Evolutionary conservation across 2,888 invertebrate species (phyloP).

Genomic region (Morpho deidamia): DNA sequence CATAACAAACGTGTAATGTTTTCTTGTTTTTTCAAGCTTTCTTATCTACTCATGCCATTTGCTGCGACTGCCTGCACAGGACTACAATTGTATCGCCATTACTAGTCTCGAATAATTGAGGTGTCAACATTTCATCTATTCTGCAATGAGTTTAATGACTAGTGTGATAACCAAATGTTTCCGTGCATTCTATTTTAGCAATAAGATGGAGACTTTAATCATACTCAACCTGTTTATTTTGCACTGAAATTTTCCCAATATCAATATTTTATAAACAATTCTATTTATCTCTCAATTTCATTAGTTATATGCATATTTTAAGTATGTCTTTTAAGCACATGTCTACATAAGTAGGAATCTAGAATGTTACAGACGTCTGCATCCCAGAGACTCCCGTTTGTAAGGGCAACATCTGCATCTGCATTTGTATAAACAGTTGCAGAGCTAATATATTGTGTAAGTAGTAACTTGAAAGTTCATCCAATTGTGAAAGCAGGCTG

Average conservation of each 20-base stretch:
- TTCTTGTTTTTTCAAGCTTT: constrained; percentile 9
- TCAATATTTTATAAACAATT: background rate
- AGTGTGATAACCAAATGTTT: no score
- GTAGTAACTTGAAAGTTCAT: constrained; percentile 20
- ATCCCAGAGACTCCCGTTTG: constrained; percentile 21
- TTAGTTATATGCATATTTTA: constrained; percentile 5
- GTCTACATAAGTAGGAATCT: constrained; percentile 24
- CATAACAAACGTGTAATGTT: constrained; percentile 6
- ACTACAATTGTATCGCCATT: background rate
- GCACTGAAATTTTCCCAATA: background rate
- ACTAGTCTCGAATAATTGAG: background rate
- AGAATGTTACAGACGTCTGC: constrained; percentile 23
- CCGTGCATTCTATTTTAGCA: background rate
- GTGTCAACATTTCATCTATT: background rate
- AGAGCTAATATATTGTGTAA: constrained; percentile 22
- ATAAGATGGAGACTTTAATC: background rate
- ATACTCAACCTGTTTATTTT: background rate
- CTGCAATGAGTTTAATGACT: background rate
- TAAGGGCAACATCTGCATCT: constrained; percentile 22
- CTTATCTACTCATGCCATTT: constrained; percentile 1
- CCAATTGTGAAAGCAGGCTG: constrained; percentile 15
- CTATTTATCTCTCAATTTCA: background rate
- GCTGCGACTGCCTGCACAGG: constrained; percentile 1
- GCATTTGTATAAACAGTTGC: constrained; percentile 17
- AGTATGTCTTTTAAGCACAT: constrained; percentile 16